Evolutionary conservation across 2,113 vertebrate genomes (phyloP), one percentile per base, ranked within the genome.

Genomic region (Cercocebus atys): DNA sequence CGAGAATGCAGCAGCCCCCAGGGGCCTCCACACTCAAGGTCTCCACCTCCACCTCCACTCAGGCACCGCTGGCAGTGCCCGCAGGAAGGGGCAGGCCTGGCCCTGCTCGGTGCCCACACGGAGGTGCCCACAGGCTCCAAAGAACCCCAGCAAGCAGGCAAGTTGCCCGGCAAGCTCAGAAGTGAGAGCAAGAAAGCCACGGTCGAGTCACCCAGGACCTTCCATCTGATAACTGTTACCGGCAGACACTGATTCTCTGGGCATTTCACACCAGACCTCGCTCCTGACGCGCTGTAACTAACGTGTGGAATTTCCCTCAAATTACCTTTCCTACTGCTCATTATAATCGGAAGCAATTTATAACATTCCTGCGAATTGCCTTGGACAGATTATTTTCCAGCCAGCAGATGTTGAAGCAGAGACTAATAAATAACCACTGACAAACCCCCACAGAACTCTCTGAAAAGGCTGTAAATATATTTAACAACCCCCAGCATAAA

Each of bases 401-500:
- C 73, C 75, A 96, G 95, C 81, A 98, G 96, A 88, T 97, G 90
- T 82, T 94, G 92, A 98, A 96, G 73, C 47, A 97, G 93, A 97
- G 93, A 97, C 91, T 88, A 96, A 97, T 93, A 98, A 98, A 98
- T 97, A 98, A 90, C 38, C 30, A 94, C 17, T 27, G 14, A 1
- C 0, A 47, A 95, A 55, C n/a, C 92, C 84, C 96, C 96, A 95
- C 45, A 79, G 76, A 98, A 93, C 80, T 97, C 88, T 80, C 57
- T 14, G 59, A 97, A 98, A 98, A 89, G 80, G 81, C 78, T 97
- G 85, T 97, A 98, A 98, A 98, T 97, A 97, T 87, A 97, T 86
- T 97, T 98, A 98, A 98, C 95, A 97, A 97, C 84, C 76, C 92
- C 90, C 61, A 98, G 95, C 88, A 98, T 81, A 98, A 98, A 98